phyloP scores from a whole-genome alignment of 2,888 invertebrate genomes.

The Microdon myrmicae region DNA sequence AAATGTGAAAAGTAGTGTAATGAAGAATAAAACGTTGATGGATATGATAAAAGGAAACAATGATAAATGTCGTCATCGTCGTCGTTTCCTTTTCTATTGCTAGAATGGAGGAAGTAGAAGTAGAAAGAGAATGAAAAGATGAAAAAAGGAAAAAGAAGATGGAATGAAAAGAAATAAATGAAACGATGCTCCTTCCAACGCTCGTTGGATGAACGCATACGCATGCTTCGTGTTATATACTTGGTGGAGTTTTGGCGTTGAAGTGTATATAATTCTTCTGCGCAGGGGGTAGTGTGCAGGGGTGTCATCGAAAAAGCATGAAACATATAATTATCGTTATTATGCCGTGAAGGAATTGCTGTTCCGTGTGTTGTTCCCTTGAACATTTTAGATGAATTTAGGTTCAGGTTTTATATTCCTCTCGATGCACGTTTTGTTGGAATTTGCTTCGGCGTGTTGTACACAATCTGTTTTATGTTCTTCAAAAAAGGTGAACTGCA shows the following conservation, averaged over 20 bases:
- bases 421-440: conserved; percentile 12
- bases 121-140: background rate
- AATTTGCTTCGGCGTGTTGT: conserved; percentile 36
- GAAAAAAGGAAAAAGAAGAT: conserved; percentile 1
- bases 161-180: conserved; percentile 7
- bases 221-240: conserved; percentile 49
- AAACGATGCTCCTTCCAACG: conserved; percentile 30
- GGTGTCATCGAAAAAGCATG: conserved; percentile 46
- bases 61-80: conserved; percentile 50
- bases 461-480: too few species aligned
- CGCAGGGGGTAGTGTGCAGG: conserved; percentile 29
- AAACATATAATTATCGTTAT: conserved; percentile 49
- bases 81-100: conserved; percentile 33
- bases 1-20: background rate
- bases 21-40: conserved; percentile 4
- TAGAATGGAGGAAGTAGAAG: too few species aligned
- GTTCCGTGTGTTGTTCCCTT: conserved; percentile 29
- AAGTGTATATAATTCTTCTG: conserved; percentile 29
- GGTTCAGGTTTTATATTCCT: conserved; percentile 1
- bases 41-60: conserved; percentile 6
- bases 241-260: conserved; percentile 18
- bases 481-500: conserved; percentile 4
- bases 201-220: conserved; percentile 48
- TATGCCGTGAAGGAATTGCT: conserved; percentile 8
- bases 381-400: conserved; percentile 16